Percentiles rank a stretch among this genome's conserved stretches.
phyloP scores from a whole-genome alignment of 92 coral and sea anemone species.

The Siderastrea radians region DNA sequence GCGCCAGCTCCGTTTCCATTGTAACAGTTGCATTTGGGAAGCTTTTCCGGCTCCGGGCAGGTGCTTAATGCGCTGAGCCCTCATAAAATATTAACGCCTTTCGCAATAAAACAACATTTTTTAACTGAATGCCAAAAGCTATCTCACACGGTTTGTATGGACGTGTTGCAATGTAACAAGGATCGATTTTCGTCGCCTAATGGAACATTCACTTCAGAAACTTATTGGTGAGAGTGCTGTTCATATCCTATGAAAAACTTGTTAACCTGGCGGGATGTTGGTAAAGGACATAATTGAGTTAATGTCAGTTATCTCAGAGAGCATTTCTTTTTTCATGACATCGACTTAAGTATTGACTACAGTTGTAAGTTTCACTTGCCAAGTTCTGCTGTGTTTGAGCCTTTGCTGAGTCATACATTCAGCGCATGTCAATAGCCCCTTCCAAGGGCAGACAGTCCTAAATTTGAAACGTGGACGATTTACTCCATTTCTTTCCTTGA shows the following conservation, averaged over 20 bases:
- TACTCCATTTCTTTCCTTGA: not conserved
- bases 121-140: conserved; percentile 24
- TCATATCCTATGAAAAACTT: not conserved
- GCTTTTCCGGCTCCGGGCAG: conserved; percentile 4
- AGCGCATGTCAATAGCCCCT: not conserved
- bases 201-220: conserved; percentile 3
- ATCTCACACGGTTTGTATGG: conserved; percentile 8
- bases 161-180: conserved; percentile 42
- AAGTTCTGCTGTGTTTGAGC: not conserved
- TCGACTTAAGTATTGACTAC: not conserved
- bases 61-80: not conserved
- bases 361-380: conserved; percentile 1
- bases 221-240: conserved; percentile 8
- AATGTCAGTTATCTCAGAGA: not conserved
- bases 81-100: conserved; percentile 46
- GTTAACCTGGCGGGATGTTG: not conserved
- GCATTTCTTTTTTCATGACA: conserved; percentile 10
- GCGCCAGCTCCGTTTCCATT: not conserved
- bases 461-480: conserved; percentile 9
- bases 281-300: not conserved
- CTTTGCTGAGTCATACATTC: not conserved
- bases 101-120: conserved; percentile 38
- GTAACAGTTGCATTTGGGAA: not conserved
- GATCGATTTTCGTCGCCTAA: not conserved
- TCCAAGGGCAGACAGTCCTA: not conserved